phyloP scores from a whole-genome alignment of 2,797 vertebrate species.

The Gadopsis marmoratus region DNA sequence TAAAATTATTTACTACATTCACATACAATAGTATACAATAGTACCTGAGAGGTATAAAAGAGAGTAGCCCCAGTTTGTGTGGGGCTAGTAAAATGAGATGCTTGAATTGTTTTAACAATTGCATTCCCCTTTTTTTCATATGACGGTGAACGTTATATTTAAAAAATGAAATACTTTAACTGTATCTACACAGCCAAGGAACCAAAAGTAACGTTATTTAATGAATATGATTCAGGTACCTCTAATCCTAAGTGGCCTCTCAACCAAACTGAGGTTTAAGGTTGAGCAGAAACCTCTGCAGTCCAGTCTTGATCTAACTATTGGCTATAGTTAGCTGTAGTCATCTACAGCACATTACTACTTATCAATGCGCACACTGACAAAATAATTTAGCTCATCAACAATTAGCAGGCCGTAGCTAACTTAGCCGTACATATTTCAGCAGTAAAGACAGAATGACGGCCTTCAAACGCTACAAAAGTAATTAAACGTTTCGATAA shows the following conservation, averaged over 20 bases:
- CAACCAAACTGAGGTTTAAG: not conserved
- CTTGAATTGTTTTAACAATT: too few species aligned
- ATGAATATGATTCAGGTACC: not conserved
- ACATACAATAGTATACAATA: not conserved
- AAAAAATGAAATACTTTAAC: not conserved
- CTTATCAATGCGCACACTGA: not conserved
- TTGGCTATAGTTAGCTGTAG: too few species aligned
- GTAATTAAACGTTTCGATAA: rapidly evolving
- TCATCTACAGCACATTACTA: too few species aligned
- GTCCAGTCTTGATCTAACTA: not conserved
- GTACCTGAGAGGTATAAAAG: not conserved
- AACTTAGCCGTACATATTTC: not conserved
- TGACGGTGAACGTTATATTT: not conserved
- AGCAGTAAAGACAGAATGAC: rapidly evolving
- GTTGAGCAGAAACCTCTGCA: not conserved
- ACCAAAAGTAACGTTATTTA: not conserved
- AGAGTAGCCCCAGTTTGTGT: not conserved
- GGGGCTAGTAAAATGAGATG: not conserved
- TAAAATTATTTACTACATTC: not conserved
- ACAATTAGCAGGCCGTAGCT: constrained; percentile 34
- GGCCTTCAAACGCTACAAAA: not conserved
- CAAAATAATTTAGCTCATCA: not conserved
- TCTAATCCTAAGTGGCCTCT: not conserved
- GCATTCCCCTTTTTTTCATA: not conserved
- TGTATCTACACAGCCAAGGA: not conserved